Conservation (phyloP, 2,888 invertebrate species). For the Arctia plantaginis region DNA sequence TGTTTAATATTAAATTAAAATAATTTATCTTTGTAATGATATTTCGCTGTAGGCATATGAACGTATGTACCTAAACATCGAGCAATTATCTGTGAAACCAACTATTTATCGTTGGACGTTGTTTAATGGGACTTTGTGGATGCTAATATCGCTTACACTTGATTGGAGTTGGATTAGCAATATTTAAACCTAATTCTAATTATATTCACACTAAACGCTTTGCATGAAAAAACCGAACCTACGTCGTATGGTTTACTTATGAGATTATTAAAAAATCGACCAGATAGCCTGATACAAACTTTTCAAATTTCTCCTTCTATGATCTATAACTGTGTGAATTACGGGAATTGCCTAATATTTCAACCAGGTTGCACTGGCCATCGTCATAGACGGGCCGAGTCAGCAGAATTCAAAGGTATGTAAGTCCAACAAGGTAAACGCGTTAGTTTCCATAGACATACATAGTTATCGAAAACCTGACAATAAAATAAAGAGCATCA, state of each 20-base stretch:
- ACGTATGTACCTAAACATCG: conserved; percentile 35
- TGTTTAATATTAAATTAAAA: neutral
- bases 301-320: too few species aligned
- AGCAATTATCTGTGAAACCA: conserved; percentile 54
- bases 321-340: too few species aligned
- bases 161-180: conserved; percentile 23
- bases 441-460: too few species aligned
- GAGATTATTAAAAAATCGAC: neutral
- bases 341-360: too few species aligned
- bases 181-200: conserved; percentile 2
- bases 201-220: neutral
- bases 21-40: neutral
- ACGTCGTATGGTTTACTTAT: neutral
- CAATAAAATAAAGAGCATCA: too few species aligned
- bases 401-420: too few species aligned
- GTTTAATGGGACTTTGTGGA: conserved; percentile 47
- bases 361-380: too few species aligned
- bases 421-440: too few species aligned
- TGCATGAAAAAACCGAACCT: neutral
- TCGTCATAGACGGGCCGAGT: too few species aligned
- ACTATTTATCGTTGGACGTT: conserved; percentile 57
- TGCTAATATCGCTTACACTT: conserved; percentile 38
- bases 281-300: too few species aligned
- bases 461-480: too few species aligned
- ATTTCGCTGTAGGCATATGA: neutral